Conservation (phyloP, 2,113 vertebrate species). For the Eidolon helvum region DNA sequence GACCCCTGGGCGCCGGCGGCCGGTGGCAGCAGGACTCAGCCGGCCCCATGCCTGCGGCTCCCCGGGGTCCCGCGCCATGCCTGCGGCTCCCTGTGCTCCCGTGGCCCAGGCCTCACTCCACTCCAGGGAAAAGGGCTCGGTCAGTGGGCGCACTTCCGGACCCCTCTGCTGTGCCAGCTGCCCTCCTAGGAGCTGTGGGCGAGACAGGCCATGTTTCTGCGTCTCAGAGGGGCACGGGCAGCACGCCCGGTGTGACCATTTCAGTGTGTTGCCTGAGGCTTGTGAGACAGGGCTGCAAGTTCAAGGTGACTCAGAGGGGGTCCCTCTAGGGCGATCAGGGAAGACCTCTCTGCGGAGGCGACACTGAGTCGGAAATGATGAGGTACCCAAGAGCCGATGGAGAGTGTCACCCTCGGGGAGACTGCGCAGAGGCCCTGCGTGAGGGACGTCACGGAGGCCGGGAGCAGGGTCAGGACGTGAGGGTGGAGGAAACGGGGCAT, state of each 20-base stretch:
- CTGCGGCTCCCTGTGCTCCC: too few relatives aligned
- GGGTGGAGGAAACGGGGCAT: fast-evolving
- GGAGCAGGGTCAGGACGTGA: not conserved
- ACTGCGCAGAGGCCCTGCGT: not conserved
- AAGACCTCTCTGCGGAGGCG: not conserved
- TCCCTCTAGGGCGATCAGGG: not conserved
- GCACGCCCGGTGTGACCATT: not conserved
- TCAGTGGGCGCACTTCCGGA: not conserved
- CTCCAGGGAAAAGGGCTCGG: fast-evolving
- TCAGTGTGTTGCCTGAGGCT: not conserved
- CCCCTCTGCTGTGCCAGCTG: not conserved
- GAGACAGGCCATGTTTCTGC: not conserved
- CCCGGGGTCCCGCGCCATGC: fast-evolving
- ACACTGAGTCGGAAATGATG: not conserved
- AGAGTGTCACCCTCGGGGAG: not conserved
- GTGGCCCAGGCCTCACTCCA: not conserved
- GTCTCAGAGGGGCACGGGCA: not conserved
- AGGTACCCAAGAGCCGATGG: fast-evolving
- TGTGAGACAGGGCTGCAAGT: fast-evolving
- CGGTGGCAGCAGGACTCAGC: not conserved
- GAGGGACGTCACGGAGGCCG: not conserved
- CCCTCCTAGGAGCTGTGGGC: not conserved
- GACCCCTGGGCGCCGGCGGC: not conserved
- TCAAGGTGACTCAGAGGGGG: not conserved
- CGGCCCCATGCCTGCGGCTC: too few relatives aligned